phyloP scores from a whole-genome alignment of 2,888 invertebrate genomes.

The Pharmacophagus antenor region DNA sequence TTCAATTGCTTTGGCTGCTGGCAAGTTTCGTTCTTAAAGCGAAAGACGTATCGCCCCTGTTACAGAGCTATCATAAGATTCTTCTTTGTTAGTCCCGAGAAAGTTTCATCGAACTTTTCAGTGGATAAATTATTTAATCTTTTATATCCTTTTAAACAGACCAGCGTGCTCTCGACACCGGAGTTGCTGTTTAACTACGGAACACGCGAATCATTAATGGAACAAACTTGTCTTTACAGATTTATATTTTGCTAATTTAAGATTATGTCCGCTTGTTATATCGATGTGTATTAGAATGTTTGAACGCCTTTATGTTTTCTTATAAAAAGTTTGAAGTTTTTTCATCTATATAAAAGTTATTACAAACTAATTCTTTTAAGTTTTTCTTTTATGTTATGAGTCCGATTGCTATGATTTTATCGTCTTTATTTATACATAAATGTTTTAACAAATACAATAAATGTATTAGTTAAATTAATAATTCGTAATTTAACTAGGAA shows the following conservation, averaged over 20 bases:
- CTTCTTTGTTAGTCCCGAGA: slow-evolving; percentile 59
- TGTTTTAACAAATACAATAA: too few species aligned
- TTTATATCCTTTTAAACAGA: slow-evolving; percentile 67
- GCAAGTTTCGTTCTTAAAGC: slow-evolving; percentile 44
- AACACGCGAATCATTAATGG: slow-evolving; percentile 51
- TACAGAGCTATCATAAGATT: slow-evolving; percentile 47
- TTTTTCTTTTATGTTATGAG: too few species aligned
- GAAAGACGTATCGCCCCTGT: slow-evolving; percentile 28
- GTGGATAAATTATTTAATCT: slow-evolving; percentile 72
- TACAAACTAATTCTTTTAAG: too few species aligned
- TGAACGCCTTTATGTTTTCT: neutral
- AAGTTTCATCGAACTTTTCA: slow-evolving; percentile 61
- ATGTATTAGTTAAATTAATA: too few species aligned
- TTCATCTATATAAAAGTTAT: too few species aligned
- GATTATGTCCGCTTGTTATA: neutral
- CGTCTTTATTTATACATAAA: too few species aligned
- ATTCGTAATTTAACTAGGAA: neutral
- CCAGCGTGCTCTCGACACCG: slow-evolving; percentile 49
- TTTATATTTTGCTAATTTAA: neutral
- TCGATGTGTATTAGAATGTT: neutral
- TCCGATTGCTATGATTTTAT: too few species aligned
- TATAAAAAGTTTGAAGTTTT: too few species aligned
- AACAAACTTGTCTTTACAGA: slow-evolving; percentile 31
- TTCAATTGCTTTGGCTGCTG: slow-evolving; percentile 50
- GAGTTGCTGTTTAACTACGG: slow-evolving; percentile 56